These are phyloP conservation scores for Rhea americana DNA, from an alignment of 2,113 vertebrate species.

Conservation along the genomic window DNA sequence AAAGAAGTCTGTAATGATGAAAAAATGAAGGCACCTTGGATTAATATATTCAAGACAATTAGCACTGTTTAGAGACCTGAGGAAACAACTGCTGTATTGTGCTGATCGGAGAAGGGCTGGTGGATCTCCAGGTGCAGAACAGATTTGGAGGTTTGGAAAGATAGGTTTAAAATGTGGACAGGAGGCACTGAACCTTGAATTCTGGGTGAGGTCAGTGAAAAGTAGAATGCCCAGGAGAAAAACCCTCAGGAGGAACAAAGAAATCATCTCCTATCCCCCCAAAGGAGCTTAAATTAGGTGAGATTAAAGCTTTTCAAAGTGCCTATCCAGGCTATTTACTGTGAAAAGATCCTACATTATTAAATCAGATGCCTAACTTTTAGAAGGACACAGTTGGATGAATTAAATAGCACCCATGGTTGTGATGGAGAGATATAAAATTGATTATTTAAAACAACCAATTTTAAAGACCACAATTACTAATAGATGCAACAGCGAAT, in stretches of 20 bases:
- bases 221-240: neutral
- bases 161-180: neutral
- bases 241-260: neutral
- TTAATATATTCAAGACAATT: neutral
- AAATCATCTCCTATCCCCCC: neutral
- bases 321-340: neutral
- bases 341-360: neutral
- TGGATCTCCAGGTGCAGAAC: neutral
- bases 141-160: neutral
- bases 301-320: neutral
- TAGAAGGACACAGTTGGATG: neutral
- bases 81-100: neutral
- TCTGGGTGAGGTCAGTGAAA: neutral
- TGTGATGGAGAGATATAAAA: neutral
- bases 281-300: neutral
- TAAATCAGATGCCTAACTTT: neutral
- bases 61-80: neutral
- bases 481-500: rapidly evolving
- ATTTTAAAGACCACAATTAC: neutral
- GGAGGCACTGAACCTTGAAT: neutral
- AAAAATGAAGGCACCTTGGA: constrained; percentile 19
- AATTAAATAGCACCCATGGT: neutral
- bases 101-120: neutral
- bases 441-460: neutral
- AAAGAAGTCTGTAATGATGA: neutral